These are phyloP conservation scores for Ectemnius cavifrons DNA, from an alignment of 2,888 invertebrate species.

Conservation along the genomic window DNA sequence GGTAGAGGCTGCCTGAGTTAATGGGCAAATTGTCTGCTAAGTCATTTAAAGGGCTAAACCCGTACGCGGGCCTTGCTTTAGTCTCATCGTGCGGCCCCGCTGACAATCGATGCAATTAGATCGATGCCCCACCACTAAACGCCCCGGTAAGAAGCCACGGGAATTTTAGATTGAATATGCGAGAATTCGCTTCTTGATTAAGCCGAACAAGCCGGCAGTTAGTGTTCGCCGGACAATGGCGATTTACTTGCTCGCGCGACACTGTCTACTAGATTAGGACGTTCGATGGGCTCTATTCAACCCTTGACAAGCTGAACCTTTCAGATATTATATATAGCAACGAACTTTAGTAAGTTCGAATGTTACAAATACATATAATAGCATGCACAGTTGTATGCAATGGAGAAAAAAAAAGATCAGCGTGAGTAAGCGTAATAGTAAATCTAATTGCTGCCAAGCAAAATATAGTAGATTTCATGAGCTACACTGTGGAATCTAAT, in stretches of 20 bases:
- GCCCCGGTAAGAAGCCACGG: conserved; percentile 35
- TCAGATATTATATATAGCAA: no score
- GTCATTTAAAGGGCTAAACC: conserved; percentile 73
- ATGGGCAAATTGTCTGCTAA: conserved; percentile 74
- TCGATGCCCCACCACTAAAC: conserved; percentile 46
- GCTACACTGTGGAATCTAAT: no score
- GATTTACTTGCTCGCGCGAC: neutral
- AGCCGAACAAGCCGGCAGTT: neutral
- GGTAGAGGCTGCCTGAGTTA: conserved; percentile 70
- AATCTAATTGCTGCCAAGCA: no score
- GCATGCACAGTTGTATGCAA: no score
- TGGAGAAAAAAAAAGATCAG: no score
- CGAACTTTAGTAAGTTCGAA: no score
- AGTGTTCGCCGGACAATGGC: neutral
- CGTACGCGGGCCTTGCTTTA: conserved; percentile 55
- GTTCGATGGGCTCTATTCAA: neutral
- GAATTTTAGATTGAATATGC: conserved; percentile 30
- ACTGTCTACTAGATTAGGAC: neutral
- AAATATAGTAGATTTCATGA: no score
- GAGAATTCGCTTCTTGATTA: conserved; percentile 34
- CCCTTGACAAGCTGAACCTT: neutral
- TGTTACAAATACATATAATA: no score
- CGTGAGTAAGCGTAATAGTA: no score
- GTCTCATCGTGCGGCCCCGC: conserved; percentile 59
- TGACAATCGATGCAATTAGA: conserved; percentile 65